phyloP scores from a whole-genome alignment of 2,797 vertebrate genomes.

The Antennarius maculatus region DNA sequence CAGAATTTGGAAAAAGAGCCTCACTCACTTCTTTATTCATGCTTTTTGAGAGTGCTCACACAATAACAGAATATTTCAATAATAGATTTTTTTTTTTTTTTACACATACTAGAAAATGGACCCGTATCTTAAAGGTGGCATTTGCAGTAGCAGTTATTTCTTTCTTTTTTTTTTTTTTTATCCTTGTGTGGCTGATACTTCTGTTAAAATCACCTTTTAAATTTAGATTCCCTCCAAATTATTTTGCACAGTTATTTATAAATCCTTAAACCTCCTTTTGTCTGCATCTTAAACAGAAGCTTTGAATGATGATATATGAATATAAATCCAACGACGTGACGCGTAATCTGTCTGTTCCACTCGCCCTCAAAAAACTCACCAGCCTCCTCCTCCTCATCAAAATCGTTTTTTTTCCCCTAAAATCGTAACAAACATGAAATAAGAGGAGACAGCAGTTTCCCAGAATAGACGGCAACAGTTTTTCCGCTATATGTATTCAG shows the following conservation, averaged over 20 bases:
- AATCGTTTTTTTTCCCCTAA: conserved; percentile 30
- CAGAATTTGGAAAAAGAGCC: conserved; percentile 27
- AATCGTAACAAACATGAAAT: conserved; percentile 53
- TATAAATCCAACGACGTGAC: conserved; percentile 18
- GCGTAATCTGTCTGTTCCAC: conserved; percentile 14
- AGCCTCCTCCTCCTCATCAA: conserved; percentile 30
- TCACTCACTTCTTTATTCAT: conserved; percentile 42
- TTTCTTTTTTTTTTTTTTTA: not conserved
- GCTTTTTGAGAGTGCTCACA: conserved; percentile 43
- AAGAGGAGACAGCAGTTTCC: conserved; percentile 63
- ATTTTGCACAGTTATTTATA: conserved; percentile 5
- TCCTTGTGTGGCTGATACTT: not conserved
- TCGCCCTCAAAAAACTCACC: conserved; percentile 30
- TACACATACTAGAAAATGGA: conserved; percentile 1
- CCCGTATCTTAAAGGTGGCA: conserved; percentile 17
- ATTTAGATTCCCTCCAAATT: conserved; percentile 11
- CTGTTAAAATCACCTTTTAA: conserved; percentile 7
- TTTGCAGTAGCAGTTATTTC: conserved; percentile 14
- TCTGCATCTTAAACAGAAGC: not conserved
- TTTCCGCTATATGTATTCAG: conserved; percentile 59
- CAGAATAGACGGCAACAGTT: conserved; percentile 58
- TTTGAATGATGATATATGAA: conserved; percentile 19
- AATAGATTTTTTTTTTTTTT: conserved; percentile 23
- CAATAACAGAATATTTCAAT: conserved; percentile 29
- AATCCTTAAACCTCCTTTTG: conserved; percentile 12